These are phyloP conservation scores for Corythornis vintsioides DNA, from an alignment of 2,113 vertebrate genomes.

Conservation along the genomic window DNA sequence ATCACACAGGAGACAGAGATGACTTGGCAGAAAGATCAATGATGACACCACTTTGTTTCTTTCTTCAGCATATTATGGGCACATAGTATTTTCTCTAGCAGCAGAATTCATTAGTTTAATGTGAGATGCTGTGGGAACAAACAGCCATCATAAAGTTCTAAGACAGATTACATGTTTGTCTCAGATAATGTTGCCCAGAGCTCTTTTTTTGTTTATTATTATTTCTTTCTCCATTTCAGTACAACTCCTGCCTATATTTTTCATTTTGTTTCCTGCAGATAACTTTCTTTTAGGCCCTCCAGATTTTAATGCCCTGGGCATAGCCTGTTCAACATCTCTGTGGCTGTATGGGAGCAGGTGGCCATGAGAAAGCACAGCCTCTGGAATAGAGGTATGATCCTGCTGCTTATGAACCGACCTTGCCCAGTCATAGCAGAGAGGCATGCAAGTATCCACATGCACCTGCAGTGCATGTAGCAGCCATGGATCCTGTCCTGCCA, in stretches of 20 bases:
- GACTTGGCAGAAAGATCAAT: not conserved
- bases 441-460: fast-evolving
- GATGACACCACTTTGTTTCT: not conserved
- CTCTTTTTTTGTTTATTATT: not conserved
- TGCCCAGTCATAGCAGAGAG: not conserved
- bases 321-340: fast-evolving
- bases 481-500: fast-evolving
- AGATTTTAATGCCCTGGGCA: not conserved
- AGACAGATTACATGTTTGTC: not conserved
- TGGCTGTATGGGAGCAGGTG: fast-evolving
- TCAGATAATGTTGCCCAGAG: not conserved
- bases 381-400: not conserved
- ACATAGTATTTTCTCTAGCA: not conserved
- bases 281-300: not conserved
- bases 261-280: not conserved
- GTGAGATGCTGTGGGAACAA: not conserved
- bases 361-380: not conserved
- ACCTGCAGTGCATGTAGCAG: fast-evolving
- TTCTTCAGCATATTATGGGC: not conserved
- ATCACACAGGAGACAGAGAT: not conserved
- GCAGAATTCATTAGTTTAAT: not conserved
- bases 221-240: not conserved
- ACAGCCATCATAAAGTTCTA: not conserved
- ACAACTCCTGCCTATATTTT: not conserved
- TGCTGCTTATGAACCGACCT: not conserved